Percentiles rank a stretch among this genome's conserved stretches.
Conservation (phyloP, 2,113 vertebrate genomes). For the Triplophysa siluroides region DNA sequence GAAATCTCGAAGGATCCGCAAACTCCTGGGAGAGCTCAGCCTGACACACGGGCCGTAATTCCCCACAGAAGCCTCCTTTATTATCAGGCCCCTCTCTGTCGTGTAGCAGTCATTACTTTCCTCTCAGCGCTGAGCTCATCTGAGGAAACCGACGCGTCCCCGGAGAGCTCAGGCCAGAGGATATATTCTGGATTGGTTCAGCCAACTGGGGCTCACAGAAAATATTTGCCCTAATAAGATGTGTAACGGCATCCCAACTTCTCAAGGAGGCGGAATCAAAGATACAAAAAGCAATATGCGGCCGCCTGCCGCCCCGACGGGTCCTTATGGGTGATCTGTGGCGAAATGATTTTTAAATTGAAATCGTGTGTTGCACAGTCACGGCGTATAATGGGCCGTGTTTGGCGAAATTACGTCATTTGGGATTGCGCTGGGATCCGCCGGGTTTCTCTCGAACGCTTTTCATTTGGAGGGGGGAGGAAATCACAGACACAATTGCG, state of each 20-base stretch:
- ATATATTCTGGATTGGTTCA: slow-evolving; percentile 72
- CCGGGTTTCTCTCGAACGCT: background rate
- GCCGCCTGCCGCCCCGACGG: background rate
- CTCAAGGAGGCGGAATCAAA: slow-evolving; percentile 40
- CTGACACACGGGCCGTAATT: slow-evolving; percentile 76
- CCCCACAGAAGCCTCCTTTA: slow-evolving; percentile 78
- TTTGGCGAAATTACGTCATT: background rate
- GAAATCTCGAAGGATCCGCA: slow-evolving; percentile 53
- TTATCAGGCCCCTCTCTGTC: slow-evolving; percentile 74
- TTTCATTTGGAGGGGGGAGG: background rate
- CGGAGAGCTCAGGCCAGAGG: slow-evolving; percentile 68
- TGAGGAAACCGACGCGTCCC: slow-evolving; percentile 72
- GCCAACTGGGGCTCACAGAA: slow-evolving; percentile 67
- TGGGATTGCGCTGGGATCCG: background rate
- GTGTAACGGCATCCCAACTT: slow-evolving; percentile 61
- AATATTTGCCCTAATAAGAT: slow-evolving; percentile 72
- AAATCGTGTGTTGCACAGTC: slow-evolving; percentile 8
- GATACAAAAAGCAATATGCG: slow-evolving; percentile 27
- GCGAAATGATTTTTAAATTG: slow-evolving; percentile 15
- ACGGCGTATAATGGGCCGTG: background rate
- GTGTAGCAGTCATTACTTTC: slow-evolving; percentile 80
- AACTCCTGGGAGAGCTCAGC: slow-evolving; percentile 50
- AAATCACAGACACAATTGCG: background rate
- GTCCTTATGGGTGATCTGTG: slow-evolving; percentile 10
- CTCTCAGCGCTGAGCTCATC: slow-evolving; percentile 74